phyloP scores from a whole-genome alignment of 2,797 vertebrate genomes.

The Scyliorhinus canicula region DNA sequence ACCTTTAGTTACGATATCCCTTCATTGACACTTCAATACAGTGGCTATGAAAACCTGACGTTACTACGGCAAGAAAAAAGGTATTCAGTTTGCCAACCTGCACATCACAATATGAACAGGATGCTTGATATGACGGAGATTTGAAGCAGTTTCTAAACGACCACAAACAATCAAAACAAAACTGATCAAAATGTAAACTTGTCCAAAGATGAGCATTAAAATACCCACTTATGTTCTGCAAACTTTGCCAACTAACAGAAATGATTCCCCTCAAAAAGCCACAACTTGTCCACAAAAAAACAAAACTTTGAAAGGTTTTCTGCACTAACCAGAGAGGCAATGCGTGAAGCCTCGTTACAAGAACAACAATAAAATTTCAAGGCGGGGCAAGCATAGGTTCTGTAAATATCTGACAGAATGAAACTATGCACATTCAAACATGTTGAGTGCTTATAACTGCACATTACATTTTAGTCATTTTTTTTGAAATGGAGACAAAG shows the following conservation, averaged over 20 bases:
- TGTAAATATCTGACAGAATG: background rate
- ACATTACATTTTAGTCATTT: background rate
- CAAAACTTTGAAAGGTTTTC: background rate
- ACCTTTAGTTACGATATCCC: background rate
- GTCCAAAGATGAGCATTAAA: background rate
- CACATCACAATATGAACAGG: background rate
- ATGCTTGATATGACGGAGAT: background rate
- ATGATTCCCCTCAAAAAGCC: background rate
- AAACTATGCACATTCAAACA: background rate
- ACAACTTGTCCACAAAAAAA: background rate
- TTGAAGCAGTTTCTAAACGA: background rate
- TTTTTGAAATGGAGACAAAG: background rate
- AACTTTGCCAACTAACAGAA: background rate
- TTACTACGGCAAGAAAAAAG: background rate
- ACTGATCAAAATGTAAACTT: background rate
- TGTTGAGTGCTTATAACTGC: background rate
- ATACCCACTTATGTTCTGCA: background rate
- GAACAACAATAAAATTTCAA: background rate
- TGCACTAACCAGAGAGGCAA: background rate
- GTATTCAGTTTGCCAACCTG: no score
- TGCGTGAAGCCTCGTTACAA: background rate
- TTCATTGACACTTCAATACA: background rate
- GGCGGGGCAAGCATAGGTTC: background rate
- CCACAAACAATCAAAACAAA: background rate
- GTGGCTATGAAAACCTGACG: background rate